Base-by-base conservation (phyloP, 2,113 vertebrate species). In the Regulus satrapa region DNA sequence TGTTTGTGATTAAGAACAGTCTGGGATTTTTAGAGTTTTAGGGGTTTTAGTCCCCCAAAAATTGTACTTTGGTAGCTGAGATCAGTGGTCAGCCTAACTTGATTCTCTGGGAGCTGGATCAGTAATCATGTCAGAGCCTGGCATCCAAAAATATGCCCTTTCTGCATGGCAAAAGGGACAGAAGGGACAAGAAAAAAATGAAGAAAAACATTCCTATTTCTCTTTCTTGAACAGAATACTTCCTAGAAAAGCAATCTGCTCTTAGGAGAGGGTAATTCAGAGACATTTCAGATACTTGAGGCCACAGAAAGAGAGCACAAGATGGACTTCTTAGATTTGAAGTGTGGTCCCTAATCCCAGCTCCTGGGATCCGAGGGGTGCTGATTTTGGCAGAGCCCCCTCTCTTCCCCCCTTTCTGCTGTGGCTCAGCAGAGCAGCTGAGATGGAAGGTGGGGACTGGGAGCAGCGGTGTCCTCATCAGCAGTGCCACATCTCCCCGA, bases 401-500 rank as follows among this genome's bases (percentile, higher is more conserved):
- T 51, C 58, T 52, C 38, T 36, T 55, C 75, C 0, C 48, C 17
- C 20, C 17, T 55, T n/a, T 54, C 31, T 58, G 5, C 69, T 40
- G 20, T 26, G 29, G 14, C 73, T 54, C 56, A 24, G 54, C 7
- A 63, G n/a, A 40, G 31, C 68, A 52, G 51, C 2, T 28, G n/a
- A 18, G 48, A 18, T 9, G 43, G 2, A 4, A 46, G 48, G 49
- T 8, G 49, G 51, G 45, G 14, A 10, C 10, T 5, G 10, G 34
- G 26, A 34, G 31, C 23, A 32, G 0, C 1, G 28, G 4, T 7
- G n/a, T 20, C n/a, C 1, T 31, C 38, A 9, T 12, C 40, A 45
- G 0, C 13, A 6, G 2, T 0, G 3, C 14, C 54, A 8, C 52
- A 25, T 10, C 14, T 15, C 17, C 2, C 77, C 2, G 11, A 32